These are phyloP conservation scores for Melikaiella ostensackeni DNA, from an alignment of 2,888 invertebrate genomes.

Conservation along the genomic window DNA sequence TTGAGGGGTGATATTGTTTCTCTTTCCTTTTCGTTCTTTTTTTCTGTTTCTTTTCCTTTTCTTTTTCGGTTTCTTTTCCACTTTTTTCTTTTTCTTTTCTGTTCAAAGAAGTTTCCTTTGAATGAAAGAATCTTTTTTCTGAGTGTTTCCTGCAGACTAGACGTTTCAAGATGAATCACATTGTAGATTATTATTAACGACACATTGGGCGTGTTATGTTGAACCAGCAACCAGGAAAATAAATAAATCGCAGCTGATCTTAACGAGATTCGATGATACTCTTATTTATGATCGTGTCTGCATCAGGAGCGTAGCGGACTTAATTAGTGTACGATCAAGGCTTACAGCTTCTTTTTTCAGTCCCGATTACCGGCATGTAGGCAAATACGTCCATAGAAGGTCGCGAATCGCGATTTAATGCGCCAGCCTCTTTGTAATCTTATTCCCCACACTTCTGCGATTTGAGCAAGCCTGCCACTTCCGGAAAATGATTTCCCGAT, in stretches of 20 bases:
- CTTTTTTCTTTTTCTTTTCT: no score
- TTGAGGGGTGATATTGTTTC: no score
- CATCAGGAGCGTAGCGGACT: constrained; percentile 42
- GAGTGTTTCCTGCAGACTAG: no score
- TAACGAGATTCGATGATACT: constrained; percentile 46
- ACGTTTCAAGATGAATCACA: background rate
- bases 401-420: constrained; percentile 50
- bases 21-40: no score
- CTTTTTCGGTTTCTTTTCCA: no score
- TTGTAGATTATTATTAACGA: constrained; percentile 21
- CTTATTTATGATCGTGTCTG: constrained; percentile 46
- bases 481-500: constrained; percentile 12
- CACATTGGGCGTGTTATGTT: constrained; percentile 26
- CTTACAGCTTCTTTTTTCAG: constrained; percentile 50
- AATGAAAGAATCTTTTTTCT: no score
- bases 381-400: constrained; percentile 56
- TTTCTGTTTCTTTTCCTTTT: no score
- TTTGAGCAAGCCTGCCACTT: no score
- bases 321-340: constrained; percentile 53
- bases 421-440: constrained; percentile 37
- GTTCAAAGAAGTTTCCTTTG: no score
- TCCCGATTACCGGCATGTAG: constrained; percentile 47
- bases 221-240: constrained; percentile 38
- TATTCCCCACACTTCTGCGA: constrained; percentile 25
- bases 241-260: constrained; percentile 46